A percentile compares a stretch with the other conserved stretches of the same genome.
phyloP scores from a whole-genome alignment of 1,140 invertebrate genomes.

The Brachionus plicatilis region DNA sequence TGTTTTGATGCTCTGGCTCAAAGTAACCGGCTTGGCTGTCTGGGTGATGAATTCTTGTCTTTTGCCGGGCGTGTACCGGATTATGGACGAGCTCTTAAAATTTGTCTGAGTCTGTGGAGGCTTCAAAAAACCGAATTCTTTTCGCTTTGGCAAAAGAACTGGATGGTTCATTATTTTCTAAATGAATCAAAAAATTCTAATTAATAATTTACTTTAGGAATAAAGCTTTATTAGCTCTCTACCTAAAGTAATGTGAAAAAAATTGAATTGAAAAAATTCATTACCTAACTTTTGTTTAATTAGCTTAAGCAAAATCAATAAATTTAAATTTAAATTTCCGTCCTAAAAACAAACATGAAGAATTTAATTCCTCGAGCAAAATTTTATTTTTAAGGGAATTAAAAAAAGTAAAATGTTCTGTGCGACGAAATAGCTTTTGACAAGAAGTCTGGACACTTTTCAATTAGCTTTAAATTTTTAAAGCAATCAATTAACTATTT shows the following conservation, averaged over 20 bases:
- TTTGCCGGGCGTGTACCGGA: background rate
- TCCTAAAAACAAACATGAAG: background rate
- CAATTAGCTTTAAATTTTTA: background rate
- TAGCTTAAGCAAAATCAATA: background rate
- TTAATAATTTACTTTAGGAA: background rate
- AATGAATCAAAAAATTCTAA: background rate
- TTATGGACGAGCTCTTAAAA: background rate
- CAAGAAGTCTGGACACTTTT: background rate
- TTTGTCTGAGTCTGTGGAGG: background rate
- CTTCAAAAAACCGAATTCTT: constrained; percentile 37
- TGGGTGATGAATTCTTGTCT: background rate
- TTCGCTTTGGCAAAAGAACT: constrained; percentile 31
- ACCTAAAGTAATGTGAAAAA: background rate
- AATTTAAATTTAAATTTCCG: background rate
- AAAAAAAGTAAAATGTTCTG: background rate
- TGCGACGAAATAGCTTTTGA: background rate
- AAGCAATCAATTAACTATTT: background rate
- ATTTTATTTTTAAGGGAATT: background rate
- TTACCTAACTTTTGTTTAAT: background rate
- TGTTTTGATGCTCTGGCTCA: constrained; percentile 2
- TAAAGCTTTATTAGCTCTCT: background rate
- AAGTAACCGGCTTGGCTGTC: background rate
- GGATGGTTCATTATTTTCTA: constrained; percentile 26
- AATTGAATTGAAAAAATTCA: background rate
- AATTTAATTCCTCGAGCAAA: background rate